Conservation (phyloP, 2,113 vertebrate species). For the Dasyurus viverrinus region DNA sequence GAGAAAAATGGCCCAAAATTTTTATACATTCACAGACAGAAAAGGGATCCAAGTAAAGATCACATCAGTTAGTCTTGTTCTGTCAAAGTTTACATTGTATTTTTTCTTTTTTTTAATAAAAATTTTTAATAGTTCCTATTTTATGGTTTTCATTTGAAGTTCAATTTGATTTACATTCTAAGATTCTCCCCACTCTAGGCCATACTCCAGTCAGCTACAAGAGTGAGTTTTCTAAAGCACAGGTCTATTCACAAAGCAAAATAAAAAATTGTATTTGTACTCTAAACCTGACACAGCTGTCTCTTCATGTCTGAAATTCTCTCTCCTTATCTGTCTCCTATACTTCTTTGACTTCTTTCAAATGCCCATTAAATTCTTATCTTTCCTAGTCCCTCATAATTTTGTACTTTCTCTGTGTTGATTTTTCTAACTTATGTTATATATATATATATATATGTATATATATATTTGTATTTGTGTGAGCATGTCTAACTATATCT, state of each 20-base stretch:
- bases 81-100: not conserved
- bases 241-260: not conserved
- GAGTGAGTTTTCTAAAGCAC: not conserved
- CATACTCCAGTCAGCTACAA: not conserved
- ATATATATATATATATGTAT: not conserved
- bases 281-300: not conserved
- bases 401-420: not conserved
- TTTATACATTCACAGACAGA: not conserved
- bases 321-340: not conserved
- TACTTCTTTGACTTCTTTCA: not conserved
- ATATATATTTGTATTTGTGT: not conserved
- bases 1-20: not conserved
- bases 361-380: not conserved
- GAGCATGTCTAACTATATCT: not conserved
- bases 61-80: not conserved
- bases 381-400: not conserved
- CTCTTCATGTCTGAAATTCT: not conserved
- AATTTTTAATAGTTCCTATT: not conserved
- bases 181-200: not conserved
- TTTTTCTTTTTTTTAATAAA: not conserved
- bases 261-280: not conserved
- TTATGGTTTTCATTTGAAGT: not conserved
- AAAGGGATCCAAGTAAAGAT: not conserved
- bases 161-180: not conserved
- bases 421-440: not conserved